Evolutionary conservation across 2,888 invertebrate species (phyloP).

Genomic region (Zhengitettix transpicula): DNA sequence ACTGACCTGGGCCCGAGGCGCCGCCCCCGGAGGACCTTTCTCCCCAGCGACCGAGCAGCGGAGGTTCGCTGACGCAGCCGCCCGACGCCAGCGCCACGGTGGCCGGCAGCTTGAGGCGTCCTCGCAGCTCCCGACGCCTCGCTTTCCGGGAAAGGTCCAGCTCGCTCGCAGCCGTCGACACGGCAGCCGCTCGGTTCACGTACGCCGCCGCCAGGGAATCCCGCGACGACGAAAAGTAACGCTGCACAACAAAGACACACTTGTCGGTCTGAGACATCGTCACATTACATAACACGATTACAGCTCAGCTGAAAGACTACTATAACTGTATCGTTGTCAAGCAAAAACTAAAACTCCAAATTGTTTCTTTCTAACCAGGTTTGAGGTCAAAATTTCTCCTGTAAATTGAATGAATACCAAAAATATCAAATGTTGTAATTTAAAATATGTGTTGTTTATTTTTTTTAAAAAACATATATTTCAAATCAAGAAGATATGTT

Average conservation of each 20-base stretch:
- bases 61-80: conserved; percentile 57
- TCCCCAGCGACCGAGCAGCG: conserved; percentile 36
- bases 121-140: conserved; percentile 42
- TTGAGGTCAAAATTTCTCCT: too few relatives aligned
- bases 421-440: too few relatives aligned
- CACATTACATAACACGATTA: not conserved
- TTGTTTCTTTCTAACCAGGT: too few relatives aligned
- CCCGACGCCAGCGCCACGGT: conserved; percentile 24
- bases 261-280: not conserved
- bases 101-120: conserved; percentile 43
- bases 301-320: too few relatives aligned
- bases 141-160: conserved; percentile 59
- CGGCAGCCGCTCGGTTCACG: conserved; percentile 43
- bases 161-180: conserved; percentile 52
- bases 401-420: too few relatives aligned
- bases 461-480: too few relatives aligned
- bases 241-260: conserved; percentile 24
- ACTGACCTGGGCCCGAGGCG: conserved; percentile 27
- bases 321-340: too few relatives aligned
- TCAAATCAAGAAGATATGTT: too few relatives aligned
- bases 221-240: conserved; percentile 52
- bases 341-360: too few relatives aligned
- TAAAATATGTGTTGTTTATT: too few relatives aligned
- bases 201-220: conserved; percentile 56
- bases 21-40: conserved; percentile 2